A percentile compares a stretch with the other conserved stretches of the same genome.
phyloP scores from a whole-genome alignment of 2,888 invertebrate species.

The Stictocephala bisonia region DNA sequence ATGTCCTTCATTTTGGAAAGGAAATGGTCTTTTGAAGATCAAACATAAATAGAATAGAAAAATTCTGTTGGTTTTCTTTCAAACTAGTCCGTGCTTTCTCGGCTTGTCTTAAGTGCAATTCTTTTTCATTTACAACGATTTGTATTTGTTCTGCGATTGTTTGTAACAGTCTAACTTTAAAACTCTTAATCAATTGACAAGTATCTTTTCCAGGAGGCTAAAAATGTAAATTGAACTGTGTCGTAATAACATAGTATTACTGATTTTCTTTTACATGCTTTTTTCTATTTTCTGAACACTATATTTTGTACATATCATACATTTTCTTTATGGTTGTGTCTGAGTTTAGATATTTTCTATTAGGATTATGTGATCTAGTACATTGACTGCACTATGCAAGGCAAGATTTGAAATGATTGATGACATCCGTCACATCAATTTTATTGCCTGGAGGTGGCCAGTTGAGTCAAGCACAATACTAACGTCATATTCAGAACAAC shows the following conservation, averaged over 20 bases:
- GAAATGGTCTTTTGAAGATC: slow-evolving; percentile 43
- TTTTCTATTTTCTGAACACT: slow-evolving; percentile 7
- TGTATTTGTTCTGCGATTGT: slow-evolving; percentile 6
- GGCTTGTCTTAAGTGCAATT: slow-evolving; percentile 37
- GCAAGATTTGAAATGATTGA: not conserved
- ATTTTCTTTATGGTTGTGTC: slow-evolving; percentile 6
- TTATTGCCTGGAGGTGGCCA: too few species aligned
- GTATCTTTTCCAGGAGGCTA: slow-evolving; percentile 30
- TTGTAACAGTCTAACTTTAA: not conserved
- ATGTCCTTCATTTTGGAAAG: slow-evolving; percentile 38
- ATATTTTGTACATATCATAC: slow-evolving; percentile 10
- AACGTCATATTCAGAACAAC: too few species aligned
- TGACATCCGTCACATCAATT: slow-evolving; percentile 1
- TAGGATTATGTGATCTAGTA: slow-evolving; percentile 42
- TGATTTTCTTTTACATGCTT: not conserved
- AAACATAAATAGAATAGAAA: slow-evolving; percentile 12
- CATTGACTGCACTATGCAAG: slow-evolving; percentile 45
- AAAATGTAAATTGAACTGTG: slow-evolving; percentile 29
- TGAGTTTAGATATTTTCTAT: slow-evolving; percentile 45
- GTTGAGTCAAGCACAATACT: too few species aligned
- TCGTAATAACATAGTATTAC: slow-evolving; percentile 26
- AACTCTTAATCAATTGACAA: not conserved
- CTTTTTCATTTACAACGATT: slow-evolving; percentile 13
- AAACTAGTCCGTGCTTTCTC: slow-evolving; percentile 19
- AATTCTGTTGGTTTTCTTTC: slow-evolving; percentile 1